Percentiles rank a stretch among this genome's conserved stretches.
Conservation (phyloP, 2,113 vertebrate genomes). For the Callipepla squamata region DNA sequence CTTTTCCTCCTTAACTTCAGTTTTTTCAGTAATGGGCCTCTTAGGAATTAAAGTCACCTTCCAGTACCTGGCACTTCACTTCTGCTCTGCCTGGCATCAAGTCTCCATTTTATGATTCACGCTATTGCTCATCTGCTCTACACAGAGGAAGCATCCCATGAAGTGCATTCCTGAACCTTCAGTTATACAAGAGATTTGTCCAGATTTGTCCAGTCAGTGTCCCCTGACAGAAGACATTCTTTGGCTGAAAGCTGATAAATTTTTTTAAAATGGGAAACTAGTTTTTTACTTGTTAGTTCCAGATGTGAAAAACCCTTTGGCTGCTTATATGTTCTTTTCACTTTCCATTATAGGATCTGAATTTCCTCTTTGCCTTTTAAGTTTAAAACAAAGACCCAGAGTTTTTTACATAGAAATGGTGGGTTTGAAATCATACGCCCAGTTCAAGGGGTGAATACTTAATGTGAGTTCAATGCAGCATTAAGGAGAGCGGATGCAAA, state of each 20-base stretch:
- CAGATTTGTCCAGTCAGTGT: background rate
- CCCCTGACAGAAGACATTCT: background rate
- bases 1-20: too few species aligned
- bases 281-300: background rate
- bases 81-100: background rate
- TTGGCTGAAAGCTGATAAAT: background rate
- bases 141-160: background rate
- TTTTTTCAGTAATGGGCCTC: background rate
- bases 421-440: background rate
- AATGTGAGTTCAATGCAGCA: background rate
- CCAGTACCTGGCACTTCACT: background rate
- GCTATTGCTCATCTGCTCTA: background rate
- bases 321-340: background rate
- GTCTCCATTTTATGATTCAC: background rate
- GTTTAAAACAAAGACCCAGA: background rate
- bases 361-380: background rate
- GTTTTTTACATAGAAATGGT: background rate
- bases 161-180: background rate
- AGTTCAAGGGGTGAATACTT: background rate
- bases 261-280: background rate
- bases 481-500: background rate
- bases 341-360: background rate
- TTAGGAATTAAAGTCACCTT: background rate
- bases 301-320: background rate
- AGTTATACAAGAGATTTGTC: background rate